Conservation (phyloP, 2,113 vertebrate species). For the Nibea albiflora region DNA sequence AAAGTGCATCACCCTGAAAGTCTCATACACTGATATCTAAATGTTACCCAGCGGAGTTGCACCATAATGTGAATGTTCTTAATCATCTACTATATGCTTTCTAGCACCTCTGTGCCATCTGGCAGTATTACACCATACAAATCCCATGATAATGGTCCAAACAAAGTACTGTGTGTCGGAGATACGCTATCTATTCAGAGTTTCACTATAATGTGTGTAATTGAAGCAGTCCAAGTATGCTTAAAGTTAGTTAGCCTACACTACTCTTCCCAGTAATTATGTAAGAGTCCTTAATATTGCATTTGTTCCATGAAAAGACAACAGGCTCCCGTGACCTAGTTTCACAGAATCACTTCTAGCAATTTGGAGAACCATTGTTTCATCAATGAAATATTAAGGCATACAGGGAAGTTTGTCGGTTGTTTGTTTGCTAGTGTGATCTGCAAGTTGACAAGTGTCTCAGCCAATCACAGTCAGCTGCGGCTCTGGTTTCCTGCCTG, state of each 20-base stretch:
- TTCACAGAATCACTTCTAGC: not conserved
- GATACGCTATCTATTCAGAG: slow-evolving; percentile 25
- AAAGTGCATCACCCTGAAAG: slow-evolving; percentile 60
- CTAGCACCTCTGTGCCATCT: slow-evolving; percentile 47
- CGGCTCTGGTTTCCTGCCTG: not conserved
- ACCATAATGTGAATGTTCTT: slow-evolving; percentile 56
- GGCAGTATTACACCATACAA: slow-evolving; percentile 36
- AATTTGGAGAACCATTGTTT: not conserved
- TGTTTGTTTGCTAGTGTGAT: not conserved
- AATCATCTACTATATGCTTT: slow-evolving; percentile 40
- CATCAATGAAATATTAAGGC: not conserved
- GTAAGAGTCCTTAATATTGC: slow-evolving; percentile 10
- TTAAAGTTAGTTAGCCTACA: not conserved
- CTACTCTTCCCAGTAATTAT: slow-evolving; percentile 22
- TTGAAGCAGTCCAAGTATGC: slow-evolving; percentile 17
- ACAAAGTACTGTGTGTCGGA: slow-evolving; percentile 25
- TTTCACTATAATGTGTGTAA: slow-evolving; percentile 9
- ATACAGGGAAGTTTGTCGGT: not conserved
- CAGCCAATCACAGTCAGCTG: not conserved
- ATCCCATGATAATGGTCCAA: slow-evolving; percentile 33
- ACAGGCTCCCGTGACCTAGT: not conserved
- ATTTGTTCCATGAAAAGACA: not conserved
- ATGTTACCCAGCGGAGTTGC: slow-evolving; percentile 57
- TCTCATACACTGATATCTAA: slow-evolving; percentile 50
- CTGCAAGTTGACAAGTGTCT: not conserved